These are phyloP conservation scores for Myxocyprinus asiaticus DNA, from an alignment of 2,113 vertebrate species.

Conservation along the genomic window DNA sequence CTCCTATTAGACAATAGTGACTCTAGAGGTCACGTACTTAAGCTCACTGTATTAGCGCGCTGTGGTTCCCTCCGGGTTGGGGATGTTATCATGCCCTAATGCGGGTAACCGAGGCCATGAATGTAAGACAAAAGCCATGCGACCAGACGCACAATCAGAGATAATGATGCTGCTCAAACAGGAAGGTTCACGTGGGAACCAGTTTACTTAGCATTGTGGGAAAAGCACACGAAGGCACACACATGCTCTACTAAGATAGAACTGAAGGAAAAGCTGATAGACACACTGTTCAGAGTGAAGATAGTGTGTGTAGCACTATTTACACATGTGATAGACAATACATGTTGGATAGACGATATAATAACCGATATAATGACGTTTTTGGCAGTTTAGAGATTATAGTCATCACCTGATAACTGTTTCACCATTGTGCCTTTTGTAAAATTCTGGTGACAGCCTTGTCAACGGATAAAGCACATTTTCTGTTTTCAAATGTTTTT, in stretches of 20 bases:
- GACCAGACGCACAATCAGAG: slow-evolving; percentile 53
- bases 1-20: slow-evolving; percentile 46
- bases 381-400: too few species aligned
- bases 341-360: too few species aligned
- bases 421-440: too few species aligned
- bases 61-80: slow-evolving; percentile 11
- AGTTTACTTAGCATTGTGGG: slow-evolving; percentile 34
- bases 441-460: too few species aligned
- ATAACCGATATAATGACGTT: too few species aligned
- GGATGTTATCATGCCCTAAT: slow-evolving; percentile 50
- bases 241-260: slow-evolving; percentile 5
- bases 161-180: slow-evolving; percentile 57
- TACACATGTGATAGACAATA: too few species aligned
- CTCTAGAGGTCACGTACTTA: slow-evolving; percentile 46
- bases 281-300: not conserved
- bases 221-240: slow-evolving; percentile 48
- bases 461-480: too few species aligned
- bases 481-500: too few species aligned
- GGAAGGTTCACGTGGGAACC: slow-evolving; percentile 70
- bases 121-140: slow-evolving; percentile 66
- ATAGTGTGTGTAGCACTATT: not conserved
- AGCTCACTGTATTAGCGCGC: slow-evolving; percentile 28
- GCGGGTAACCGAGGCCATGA: slow-evolving; percentile 51
- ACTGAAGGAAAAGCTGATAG: slow-evolving; percentile 9
- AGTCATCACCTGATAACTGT: too few species aligned